Evolutionary conservation across 2,797 vertebrate genomes (phyloP), one percentile per base, ranked within the genome.

Genomic region (Harpagifer antarcticus): DNA sequence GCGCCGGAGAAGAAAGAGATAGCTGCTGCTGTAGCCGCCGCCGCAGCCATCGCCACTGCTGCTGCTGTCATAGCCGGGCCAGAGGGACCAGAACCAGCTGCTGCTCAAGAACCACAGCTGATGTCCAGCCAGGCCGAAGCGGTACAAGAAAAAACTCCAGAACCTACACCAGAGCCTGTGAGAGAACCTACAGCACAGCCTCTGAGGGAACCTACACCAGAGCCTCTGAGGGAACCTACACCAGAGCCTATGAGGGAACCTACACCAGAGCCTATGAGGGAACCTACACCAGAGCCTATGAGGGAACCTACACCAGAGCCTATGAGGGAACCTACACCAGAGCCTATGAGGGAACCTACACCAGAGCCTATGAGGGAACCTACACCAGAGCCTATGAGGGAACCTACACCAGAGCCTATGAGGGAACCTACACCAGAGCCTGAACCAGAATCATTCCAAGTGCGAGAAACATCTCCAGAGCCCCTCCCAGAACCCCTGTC

Each of bases 1-100:
- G 86, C 91, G 54, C 50, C 91, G 7, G 85, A 13, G 52, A 88
- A 85, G n/a, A 88, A 85, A 49, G 83, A 90, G 31, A 73, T 78
- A 0, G 81, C 83, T 0, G 76, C 81, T 5, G 77, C 82, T 4
- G 81, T 84, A 16, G 82, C 33, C 33, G 33, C 33, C 33, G 33
- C 33, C 8, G 33, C 60, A 4, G 88, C 85, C 6, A 78, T 88
- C 0, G 88, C 83, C 3, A 70, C 76, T 2, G 83, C 79, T 0
- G 79, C 87, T 2, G 76, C 86, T 9, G 74, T 50, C 37, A 72
- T 87, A 4, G 77, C 74, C 0, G 57, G 2, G 10, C 13, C 79
- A 43, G 76, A 77, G 11, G 78, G 85, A 44, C 59, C 78, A 31
- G 71, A 86, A 45, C 31, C 48, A 2, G 27, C 76, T n/a, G 42